Evolutionary conservation across 2,113 vertebrate species (phyloP), one percentile per base, ranked within the genome.

Genomic region (Hiodon tergisus): DNA sequence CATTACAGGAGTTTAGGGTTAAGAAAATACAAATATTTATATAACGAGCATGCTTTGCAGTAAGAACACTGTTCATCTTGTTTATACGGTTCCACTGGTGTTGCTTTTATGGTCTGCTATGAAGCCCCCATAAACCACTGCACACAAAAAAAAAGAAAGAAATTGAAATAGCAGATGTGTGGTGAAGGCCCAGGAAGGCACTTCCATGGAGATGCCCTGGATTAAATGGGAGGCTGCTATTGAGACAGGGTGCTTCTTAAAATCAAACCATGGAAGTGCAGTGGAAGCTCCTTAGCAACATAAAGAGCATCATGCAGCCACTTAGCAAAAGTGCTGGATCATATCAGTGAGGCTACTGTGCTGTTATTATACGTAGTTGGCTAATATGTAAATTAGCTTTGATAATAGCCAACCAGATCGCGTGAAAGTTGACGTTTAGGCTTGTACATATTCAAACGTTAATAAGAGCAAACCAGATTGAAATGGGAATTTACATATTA

Each of bases 11-110:
- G 87, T 89, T 85, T 88, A 88, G 89, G 91, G 86, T 89, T 70
- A 86, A 83, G 82, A 87, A 86, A 92, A 91, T 90, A 86, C 88
- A 92, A 89, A 93, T 92, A 92, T 92, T 95, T 93, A 92, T 82
- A 85, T 87, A 84, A 87, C 81, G 85, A 93, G 89, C 87, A 88
- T 89, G 91, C 93, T 95, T 94, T 92, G 92, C 91, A 92, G 88
- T 90, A 91, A 87, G 91, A 94, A 89, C 89, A 87, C 86, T 89
- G 90, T 92, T 94, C 79, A 77, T 87, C 91, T 93, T 92, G 93
- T 95, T 94, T 93, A 95, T 94, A 87, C 89, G 92, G 92, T 92
- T 94, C 88, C 89, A 91, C 91, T 91, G 90, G 90, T 94, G 91
- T 84, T 84, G 87, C 85, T 92, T 91, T 93, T 92, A 92, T 91